phyloP scores from a whole-genome alignment of 2,888 invertebrate genomes.

The Argyresthia goedartella region DNA sequence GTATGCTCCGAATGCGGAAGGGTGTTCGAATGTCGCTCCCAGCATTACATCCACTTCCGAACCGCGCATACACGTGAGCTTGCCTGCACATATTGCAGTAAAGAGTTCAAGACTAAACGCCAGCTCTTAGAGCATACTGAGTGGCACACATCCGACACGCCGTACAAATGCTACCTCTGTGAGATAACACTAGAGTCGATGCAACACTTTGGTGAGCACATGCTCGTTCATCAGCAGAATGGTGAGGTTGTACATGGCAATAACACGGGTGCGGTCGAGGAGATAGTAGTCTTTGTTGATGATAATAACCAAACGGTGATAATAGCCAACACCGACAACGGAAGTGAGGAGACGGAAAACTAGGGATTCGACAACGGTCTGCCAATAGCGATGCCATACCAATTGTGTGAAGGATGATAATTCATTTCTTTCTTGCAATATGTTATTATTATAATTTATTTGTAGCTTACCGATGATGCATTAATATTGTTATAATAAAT shows the following conservation, averaged over 20 bases:
- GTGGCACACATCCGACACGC: neutral
- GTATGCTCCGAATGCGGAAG: slow-evolving; percentile 4
- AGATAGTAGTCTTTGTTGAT: too few relatives aligned
- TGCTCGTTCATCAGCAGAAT: neutral
- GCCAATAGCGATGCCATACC: too few relatives aligned
- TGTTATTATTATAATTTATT: too few relatives aligned
- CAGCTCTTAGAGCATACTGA: neutral
- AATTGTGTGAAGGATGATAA: too few relatives aligned
- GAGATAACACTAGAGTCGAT: neutral
- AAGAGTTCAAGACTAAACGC: neutral
- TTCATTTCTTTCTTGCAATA: too few relatives aligned
- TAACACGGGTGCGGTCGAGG: neutral
- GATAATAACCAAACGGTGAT: too few relatives aligned
- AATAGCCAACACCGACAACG: too few relatives aligned
- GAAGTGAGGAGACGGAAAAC: too few relatives aligned
- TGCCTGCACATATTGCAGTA: neutral
- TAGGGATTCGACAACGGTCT: too few relatives aligned
- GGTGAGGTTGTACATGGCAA: neutral
- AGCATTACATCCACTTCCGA: neutral
- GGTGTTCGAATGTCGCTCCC: neutral
- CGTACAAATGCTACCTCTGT: neutral
- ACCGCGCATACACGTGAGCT: neutral
- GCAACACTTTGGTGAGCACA: neutral
- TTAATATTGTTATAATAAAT: too few relatives aligned
- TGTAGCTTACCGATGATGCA: too few relatives aligned